phyloP scores from a whole-genome alignment of 37 sponge, comb jelly and placozoan species.

The Cliona cf. orientalis region DNA sequence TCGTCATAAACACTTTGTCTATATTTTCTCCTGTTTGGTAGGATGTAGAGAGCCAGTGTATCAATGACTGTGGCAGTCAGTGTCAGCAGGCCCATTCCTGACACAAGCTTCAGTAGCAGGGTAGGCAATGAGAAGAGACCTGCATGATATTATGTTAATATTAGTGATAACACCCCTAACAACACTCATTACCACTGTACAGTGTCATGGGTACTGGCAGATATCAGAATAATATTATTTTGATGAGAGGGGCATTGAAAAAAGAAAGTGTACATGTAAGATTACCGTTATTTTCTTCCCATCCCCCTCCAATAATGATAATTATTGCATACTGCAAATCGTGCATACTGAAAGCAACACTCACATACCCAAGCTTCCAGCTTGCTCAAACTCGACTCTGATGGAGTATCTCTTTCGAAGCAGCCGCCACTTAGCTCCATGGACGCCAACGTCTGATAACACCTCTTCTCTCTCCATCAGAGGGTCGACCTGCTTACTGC shows the following conservation, averaged over 20 bases:
- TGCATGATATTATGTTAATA: neutral
- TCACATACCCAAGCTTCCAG: constrained; percentile 71
- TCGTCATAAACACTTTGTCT: constrained; percentile 63
- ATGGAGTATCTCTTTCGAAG: constrained; percentile 77
- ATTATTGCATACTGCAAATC: neutral
- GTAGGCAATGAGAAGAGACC: constrained; percentile 69
- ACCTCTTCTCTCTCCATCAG: constrained; percentile 14
- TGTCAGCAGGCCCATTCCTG: constrained; percentile 81
- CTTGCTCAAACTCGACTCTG: constrained; percentile 77
- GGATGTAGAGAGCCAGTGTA: constrained; percentile 74
- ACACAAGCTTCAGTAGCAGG: constrained; percentile 73
- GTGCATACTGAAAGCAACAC: neutral
- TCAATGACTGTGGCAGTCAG: constrained; percentile 82
- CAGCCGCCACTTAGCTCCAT: constrained; percentile 49
- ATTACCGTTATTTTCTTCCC: too few relatives aligned
- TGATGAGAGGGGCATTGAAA: too few relatives aligned
- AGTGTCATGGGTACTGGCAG: neutral
- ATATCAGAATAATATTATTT: neutral
- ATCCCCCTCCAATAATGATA: too few relatives aligned
- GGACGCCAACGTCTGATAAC: neutral
- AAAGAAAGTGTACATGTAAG: too few relatives aligned
- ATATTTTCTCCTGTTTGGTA: constrained; percentile 67
- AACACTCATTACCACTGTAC: neutral
- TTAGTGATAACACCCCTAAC: neutral
- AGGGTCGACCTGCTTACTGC: constrained; percentile 57